phyloP scores from a whole-genome alignment of 2,888 invertebrate species.

The Blastobasis adustella region DNA sequence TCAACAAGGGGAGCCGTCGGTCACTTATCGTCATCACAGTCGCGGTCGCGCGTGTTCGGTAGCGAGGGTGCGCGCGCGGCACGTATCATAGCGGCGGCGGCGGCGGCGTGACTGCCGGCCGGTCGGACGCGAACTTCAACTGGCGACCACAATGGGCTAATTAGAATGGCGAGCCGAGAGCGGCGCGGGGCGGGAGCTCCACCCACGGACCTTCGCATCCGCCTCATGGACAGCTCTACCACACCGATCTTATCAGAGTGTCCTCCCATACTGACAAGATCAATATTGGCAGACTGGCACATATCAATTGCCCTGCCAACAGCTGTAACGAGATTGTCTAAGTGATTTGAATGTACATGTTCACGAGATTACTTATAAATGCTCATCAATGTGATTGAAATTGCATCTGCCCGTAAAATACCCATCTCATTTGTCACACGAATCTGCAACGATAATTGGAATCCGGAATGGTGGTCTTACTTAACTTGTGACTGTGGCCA shows the following conservation, averaged over 20 bases:
- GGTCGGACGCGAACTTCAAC: slow-evolving; percentile 61
- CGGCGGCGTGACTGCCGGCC: slow-evolving; percentile 62
- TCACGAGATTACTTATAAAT: no score
- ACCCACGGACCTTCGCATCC: slow-evolving; percentile 70
- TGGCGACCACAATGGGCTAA: slow-evolving; percentile 69
- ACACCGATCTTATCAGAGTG: slow-evolving; percentile 8
- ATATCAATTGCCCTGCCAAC: slow-evolving; percentile 1
- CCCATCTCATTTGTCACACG: no score
- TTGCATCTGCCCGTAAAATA: no score
- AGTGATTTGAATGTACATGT: no score
- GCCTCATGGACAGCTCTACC: slow-evolving; percentile 50
- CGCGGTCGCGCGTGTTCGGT: slow-evolving; percentile 38
- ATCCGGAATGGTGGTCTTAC: no score
- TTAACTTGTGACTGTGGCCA: no score
- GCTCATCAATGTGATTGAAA: no score
- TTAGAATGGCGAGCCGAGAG: slow-evolving; percentile 67
- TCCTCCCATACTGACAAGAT: slow-evolving; percentile 10
- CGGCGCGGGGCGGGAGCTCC: slow-evolving; percentile 49
- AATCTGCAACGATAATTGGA: no score
- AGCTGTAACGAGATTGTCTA: no score
- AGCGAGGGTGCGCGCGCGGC: slow-evolving; percentile 20
- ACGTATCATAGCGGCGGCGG: slow-evolving; percentile 46
- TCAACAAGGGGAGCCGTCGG: slow-evolving; percentile 51
- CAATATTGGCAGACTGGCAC: slow-evolving; percentile 16
- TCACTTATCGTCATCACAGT: slow-evolving; percentile 64